A percentile compares a stretch with the other conserved stretches of the same genome.
phyloP scores from a whole-genome alignment of 2,113 vertebrate genomes.

The Prunella fulvescens region DNA sequence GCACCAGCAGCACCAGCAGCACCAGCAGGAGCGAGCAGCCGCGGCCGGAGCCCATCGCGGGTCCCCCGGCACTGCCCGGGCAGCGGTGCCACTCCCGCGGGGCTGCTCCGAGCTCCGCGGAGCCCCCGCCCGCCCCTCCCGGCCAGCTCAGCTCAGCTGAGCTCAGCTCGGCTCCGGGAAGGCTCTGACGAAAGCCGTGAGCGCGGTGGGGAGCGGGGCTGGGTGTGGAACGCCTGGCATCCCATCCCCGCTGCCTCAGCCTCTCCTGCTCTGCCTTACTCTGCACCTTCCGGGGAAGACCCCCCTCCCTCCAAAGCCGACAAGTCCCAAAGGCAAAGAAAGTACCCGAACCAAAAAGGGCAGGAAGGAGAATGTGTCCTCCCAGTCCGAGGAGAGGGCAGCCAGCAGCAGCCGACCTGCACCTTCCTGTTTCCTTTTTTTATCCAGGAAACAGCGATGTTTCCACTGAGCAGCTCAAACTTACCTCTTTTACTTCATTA shows the following conservation, averaged over 20 bases:
- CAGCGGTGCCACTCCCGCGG: background rate
- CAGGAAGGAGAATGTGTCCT: background rate
- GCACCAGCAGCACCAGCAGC: background rate
- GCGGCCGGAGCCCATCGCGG: background rate
- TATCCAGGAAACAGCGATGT: background rate
- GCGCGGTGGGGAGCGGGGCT: background rate
- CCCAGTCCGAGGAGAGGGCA: background rate
- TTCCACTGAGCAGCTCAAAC: background rate
- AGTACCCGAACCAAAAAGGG: background rate
- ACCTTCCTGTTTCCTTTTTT: background rate
- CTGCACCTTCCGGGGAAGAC: fast-evolving
- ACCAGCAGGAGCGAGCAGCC: background rate
- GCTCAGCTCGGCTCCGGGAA: background rate
- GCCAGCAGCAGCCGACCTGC: background rate
- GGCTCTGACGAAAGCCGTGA: background rate
- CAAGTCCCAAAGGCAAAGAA: background rate
- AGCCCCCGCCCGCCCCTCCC: background rate
- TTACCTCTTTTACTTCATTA: fast-evolving
- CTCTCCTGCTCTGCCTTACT: fast-evolving
- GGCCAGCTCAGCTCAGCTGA: background rate
- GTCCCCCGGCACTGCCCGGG: background rate
- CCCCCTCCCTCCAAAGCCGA: background rate
- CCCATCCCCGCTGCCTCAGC: fast-evolving
- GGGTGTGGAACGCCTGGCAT: background rate
- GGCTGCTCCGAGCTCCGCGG: background rate